These are phyloP conservation scores for Formicarius rufipectus DNA, from an alignment of 2,113 vertebrate genomes.

Conservation along the genomic window DNA sequence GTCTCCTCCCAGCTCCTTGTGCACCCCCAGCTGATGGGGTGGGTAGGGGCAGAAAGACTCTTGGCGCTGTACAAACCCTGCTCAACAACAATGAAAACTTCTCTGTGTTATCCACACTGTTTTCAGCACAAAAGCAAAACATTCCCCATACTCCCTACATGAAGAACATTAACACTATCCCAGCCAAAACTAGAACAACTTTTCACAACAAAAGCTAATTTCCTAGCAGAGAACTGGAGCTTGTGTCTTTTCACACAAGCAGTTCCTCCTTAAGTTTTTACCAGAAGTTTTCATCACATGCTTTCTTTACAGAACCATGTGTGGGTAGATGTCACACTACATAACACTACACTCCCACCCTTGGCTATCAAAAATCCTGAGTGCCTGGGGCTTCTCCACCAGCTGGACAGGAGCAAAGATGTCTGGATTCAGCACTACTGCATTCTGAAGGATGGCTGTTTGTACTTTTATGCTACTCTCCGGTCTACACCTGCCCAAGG, in stretches of 20 bases:
- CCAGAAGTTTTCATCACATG: not conserved
- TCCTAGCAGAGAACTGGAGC: not conserved
- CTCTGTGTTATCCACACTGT: not conserved
- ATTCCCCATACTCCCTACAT: too few relatives aligned
- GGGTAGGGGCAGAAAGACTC: not conserved
- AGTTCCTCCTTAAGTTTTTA: not conserved
- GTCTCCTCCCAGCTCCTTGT: not conserved
- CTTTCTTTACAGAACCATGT: constrained; percentile 80
- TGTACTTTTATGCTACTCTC: constrained; percentile 87
- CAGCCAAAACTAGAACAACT: not conserved
- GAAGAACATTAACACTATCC: not conserved
- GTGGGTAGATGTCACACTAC: constrained; percentile 89
- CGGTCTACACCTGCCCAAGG: constrained; percentile 84
- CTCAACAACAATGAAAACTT: not conserved
- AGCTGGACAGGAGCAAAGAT: constrained; percentile 80
- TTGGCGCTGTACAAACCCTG: not conserved
- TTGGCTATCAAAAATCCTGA: constrained; percentile 90
- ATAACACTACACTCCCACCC: constrained; percentile 87
- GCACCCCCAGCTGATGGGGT: not conserved
- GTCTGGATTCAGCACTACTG: constrained; percentile 85
- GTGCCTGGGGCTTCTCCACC: constrained; percentile 87
- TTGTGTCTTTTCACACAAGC: not conserved
- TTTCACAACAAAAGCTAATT: not conserved
- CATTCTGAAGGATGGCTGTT: constrained; percentile 88
- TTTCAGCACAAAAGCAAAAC: not conserved